Base-by-base conservation (phyloP, 1,140 invertebrate species). In the Zaprionus capensis region DNA sequence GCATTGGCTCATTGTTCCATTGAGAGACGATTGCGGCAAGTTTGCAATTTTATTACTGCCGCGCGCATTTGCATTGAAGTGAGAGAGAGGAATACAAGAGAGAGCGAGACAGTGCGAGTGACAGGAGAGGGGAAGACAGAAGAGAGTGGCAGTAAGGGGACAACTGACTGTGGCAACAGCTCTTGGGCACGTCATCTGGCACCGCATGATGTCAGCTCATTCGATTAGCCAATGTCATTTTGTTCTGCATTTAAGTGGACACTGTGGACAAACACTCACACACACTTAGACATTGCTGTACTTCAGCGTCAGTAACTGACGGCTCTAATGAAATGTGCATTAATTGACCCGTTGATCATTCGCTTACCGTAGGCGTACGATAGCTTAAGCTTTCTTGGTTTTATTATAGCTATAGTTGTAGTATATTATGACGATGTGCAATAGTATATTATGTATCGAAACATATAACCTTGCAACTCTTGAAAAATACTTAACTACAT, bases 11-110 rank as follows among this genome's bases (percentile, higher is more conserved):
- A 78, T 85, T 71, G 82, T 77, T 68, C 82, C 76, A 86, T 86
- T 87, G 76, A 87, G 72, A 80, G 80, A 20, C 73, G 63, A 81
- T 78, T 81, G 79, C 67, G 56, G 56, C 46, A 76, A 76, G 69
- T 71, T 76, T 72, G 74, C 34, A 64, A 56, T 72, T 76, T 71
- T 86, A 79, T 86, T 59, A 59, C 65, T 76, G 64, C 64, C 72
- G 34, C 68, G 26, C 53, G 46, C 56, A 78, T 81, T 66, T 66
- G 55, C 70, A 83, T 84, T 61, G 73, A 20, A 22, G 12, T 17
- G 17, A 69, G 44, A 41, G 26, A 38, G 55, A 6, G 22, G 9
- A 22, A 12, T 22, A 49, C n/a, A 22, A 53, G 44, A 3, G 34
- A 22, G 34, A 20, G 56, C 14, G 4, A 9, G 24, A 34, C 24